Evolutionary conservation across 2,113 vertebrate genomes (phyloP).

Genomic region (Apodemus speciosus): DNA sequence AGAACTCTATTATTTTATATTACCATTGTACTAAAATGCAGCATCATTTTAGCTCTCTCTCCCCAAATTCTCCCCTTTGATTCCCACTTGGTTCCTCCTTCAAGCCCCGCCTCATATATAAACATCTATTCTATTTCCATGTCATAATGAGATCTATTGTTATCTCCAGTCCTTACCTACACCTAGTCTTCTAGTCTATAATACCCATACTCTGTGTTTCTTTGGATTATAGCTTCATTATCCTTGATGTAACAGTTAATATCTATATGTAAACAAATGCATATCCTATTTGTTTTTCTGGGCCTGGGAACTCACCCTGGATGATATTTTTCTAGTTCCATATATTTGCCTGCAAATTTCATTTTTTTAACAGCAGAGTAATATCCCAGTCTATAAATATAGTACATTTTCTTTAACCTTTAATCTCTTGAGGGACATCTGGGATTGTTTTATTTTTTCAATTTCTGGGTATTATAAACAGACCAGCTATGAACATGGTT

Average conservation of each 20-base stretch:
- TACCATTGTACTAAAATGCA: no score
- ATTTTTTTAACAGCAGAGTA: no score
- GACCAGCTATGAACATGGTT: neutral
- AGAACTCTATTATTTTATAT: no score
- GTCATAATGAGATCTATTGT: neutral
- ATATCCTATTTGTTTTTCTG: neutral
- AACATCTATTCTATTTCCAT: neutral
- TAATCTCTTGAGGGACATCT: neutral
- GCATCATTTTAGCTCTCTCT: no score
- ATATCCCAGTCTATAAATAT: neutral
- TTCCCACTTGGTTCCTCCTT: fast-evolving
- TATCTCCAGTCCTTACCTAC: neutral
- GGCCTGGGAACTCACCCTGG: neutral
- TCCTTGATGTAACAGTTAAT: neutral
- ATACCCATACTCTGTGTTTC: neutral
- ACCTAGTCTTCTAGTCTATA: neutral
- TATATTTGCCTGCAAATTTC: no score
- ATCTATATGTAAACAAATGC: neutral
- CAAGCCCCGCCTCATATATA: neutral
- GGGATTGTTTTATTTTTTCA: neutral
- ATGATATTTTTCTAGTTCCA: neutral
- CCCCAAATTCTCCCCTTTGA: no score
- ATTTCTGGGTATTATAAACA: neutral
- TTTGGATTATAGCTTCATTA: neutral
- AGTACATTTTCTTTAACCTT: neutral